Evolutionary conservation across 2,797 vertebrate species (phyloP), one percentile per base, ranked within the genome.

Genomic region (Oreortyx pictus): DNA sequence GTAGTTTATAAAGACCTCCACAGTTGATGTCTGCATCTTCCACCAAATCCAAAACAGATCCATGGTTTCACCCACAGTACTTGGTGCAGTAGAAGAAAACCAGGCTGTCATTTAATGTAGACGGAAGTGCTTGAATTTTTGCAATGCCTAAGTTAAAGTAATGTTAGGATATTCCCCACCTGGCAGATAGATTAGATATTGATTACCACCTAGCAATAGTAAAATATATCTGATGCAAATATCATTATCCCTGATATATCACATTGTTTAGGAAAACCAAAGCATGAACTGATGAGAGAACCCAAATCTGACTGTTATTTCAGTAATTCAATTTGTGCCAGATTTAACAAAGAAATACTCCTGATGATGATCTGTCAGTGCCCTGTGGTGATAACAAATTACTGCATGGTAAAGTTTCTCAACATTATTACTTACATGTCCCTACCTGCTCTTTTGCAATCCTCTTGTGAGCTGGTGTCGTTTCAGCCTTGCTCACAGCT

Each of bases 401-500:
- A 79, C 19, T 89, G 6, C 16, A 23, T 60, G 22, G 27, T 87
- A 89, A 88, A 92, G 90, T 33, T 44, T 76, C 64, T 73, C 62
- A 20, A 33, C 3, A 0, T 86, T 91, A 68, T 92, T 93, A 66
- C 50, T 78, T 78, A 71, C 1, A 0, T 57, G 22, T 81, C 71
- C 33, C 67, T 91, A 6, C 56, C 76, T 88, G 44, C 70, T 81
- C 60, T 93, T 85, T 43, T 89, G 1, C 56, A 64, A 3, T 66
- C 25, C 75, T 92, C 71, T 82, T 89, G 44, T 87, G 76, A 90
- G 78, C 33, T 27, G 62, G 7, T 44, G 35, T 56, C 68, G 44
- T 93, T 92, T 86, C 60, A 93, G 73, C 56, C 79, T 88, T 43
- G 11, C 65, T 94, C 9, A 4, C 47, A 75, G 82, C 59, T 92